Percentiles rank a stretch among this genome's conserved stretches.
phyloP scores from a whole-genome alignment of 2,113 vertebrate species.

The Bos indicus region DNA sequence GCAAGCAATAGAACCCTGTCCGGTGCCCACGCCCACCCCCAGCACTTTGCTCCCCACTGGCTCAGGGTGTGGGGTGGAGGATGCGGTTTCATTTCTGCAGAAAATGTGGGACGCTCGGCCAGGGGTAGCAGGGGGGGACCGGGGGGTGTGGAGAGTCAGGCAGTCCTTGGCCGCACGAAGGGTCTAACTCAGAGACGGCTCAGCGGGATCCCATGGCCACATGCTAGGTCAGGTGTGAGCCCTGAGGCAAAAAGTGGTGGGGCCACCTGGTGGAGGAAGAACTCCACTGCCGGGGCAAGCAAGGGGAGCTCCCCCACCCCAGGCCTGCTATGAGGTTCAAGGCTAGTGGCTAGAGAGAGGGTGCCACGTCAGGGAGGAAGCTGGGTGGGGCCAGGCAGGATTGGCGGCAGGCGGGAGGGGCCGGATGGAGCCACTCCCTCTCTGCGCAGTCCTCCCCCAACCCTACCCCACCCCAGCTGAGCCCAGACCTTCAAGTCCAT shows the following conservation, averaged over 20 bases:
- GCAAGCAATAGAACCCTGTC: background rate
- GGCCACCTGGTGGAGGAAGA: constrained; percentile 4
- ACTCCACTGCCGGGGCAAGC: background rate
- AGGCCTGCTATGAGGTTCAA: background rate
- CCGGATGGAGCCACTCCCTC: background rate
- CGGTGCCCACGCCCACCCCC: background rate
- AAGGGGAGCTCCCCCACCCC: background rate
- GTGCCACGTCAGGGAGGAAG: constrained; percentile 47
- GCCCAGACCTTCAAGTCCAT: background rate
- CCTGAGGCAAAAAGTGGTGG: background rate
- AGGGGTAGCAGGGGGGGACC: background rate
- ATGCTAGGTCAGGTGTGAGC: background rate
- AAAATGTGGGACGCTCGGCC: background rate
- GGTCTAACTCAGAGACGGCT: background rate
- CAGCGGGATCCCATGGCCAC: background rate
- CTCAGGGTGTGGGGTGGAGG: background rate
- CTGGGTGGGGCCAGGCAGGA: background rate
- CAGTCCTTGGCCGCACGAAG: background rate
- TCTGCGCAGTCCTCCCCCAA: background rate
- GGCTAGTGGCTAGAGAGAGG: background rate
- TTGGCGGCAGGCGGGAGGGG: background rate
- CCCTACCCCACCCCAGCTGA: background rate
- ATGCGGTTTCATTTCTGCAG: background rate
- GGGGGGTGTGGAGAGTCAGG: background rate
- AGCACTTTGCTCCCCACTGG: background rate